Evolutionary conservation across 2,113 vertebrate species (phyloP).

Genomic region (Psittacus erithacus): DNA sequence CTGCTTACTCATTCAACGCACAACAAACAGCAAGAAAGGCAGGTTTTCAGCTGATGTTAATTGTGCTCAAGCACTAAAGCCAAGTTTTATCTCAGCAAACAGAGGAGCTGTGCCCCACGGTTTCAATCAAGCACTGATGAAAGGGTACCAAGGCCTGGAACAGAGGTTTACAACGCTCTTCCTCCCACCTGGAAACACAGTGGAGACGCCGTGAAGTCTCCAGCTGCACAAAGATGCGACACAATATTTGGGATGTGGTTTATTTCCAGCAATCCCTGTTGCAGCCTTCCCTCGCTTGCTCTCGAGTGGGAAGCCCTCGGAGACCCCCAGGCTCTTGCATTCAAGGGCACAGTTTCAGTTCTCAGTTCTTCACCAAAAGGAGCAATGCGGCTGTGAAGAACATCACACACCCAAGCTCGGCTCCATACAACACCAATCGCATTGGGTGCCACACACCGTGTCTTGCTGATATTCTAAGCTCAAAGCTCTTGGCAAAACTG

Average conservation of each 20-base stretch:
- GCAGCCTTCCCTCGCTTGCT: not conserved
- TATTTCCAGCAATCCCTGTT: not conserved
- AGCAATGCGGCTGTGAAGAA: not conserved
- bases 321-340: not conserved
- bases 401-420: rapidly evolving
- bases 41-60: constrained; percentile 59
- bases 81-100: constrained; percentile 67
- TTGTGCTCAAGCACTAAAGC: constrained; percentile 48
- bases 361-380: not conserved
- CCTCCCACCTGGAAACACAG: not conserved
- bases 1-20: constrained; percentile 72
- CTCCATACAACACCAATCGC: not conserved
- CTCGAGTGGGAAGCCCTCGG: rapidly evolving
- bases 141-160: not conserved
- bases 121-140: constrained; percentile 57
- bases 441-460: rapidly evolving
- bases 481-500: not conserved
- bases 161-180: rapidly evolving
- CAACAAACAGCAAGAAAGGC: constrained; percentile 20
- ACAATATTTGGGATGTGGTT: not conserved
- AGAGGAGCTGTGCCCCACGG: not conserved
- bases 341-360: not conserved
- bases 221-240: not conserved
- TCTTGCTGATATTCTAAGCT: not conserved
- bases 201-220: not conserved